Evolutionary conservation across 2,113 vertebrate genomes (phyloP).

Genomic region (Fukomys damarensis): DNA sequence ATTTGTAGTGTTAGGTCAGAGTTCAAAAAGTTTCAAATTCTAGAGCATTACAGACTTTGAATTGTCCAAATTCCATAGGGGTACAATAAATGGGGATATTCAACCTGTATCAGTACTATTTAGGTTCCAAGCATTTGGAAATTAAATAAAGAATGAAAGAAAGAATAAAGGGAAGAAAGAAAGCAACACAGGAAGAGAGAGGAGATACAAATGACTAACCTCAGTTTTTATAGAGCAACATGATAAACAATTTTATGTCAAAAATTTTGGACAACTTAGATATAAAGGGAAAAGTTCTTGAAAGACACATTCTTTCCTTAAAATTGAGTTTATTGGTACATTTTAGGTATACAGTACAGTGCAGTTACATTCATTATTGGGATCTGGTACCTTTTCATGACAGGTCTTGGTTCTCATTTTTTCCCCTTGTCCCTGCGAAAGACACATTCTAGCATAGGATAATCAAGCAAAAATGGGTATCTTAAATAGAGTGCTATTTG

Average conservation of each 20-base stretch:
- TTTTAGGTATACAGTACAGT: too few relatives aligned
- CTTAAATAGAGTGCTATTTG: not conserved
- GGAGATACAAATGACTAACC: not conserved
- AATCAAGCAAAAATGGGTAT: not conserved
- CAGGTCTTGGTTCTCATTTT: too few relatives aligned
- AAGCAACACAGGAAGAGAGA: not conserved
- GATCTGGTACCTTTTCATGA: too few relatives aligned
- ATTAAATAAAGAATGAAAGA: not conserved
- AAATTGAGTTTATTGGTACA: too few relatives aligned
- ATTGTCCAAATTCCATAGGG: not conserved
- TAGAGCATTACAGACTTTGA: not conserved
- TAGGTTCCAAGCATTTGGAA: not conserved
- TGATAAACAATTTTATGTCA: not conserved
- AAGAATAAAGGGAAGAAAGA: not conserved
- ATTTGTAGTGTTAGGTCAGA: not conserved
- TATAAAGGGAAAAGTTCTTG: not conserved
- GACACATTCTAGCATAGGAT: not conserved
- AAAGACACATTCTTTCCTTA: not conserved
- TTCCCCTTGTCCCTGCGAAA: too few relatives aligned
- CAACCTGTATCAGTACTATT: not conserved
- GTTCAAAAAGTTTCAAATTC: not conserved
- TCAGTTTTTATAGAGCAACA: not conserved
- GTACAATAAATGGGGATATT: not conserved
- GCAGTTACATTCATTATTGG: too few relatives aligned
- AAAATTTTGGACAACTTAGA: not conserved